A percentile compares a stretch with the other conserved stretches of the same genome.
These are phyloP conservation scores for Protomyctophum bolini DNA, from an alignment of 2,113 vertebrate genomes.

Conservation along the genomic window DNA sequence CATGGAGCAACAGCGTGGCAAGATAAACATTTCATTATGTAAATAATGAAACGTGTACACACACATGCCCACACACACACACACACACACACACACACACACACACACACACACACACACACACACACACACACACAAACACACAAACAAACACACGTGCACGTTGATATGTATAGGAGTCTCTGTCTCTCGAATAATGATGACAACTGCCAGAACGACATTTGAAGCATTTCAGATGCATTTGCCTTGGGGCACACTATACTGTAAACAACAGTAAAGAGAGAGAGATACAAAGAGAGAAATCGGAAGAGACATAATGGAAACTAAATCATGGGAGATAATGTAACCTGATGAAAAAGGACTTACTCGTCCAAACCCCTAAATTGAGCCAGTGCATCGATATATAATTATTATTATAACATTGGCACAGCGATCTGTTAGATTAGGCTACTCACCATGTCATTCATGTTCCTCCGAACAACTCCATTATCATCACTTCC, in stretches of 20 bases:
- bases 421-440: too few relatives aligned
- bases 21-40: not conserved
- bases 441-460: too few relatives aligned
- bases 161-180: constrained; percentile 18
- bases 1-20: not conserved
- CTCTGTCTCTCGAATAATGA: constrained; percentile 11
- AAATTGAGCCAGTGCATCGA: too few relatives aligned
- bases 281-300: constrained; percentile 23
- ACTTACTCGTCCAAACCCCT: not conserved
- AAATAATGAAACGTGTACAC: not conserved
- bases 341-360: constrained; percentile 7
- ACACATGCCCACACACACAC: not conserved
- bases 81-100: constrained; percentile 1
- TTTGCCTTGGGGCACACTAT: constrained; percentile 29
- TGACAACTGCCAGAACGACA: constrained; percentile 13
- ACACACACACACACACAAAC: too few relatives aligned
- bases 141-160: too few relatives aligned
- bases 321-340: not conserved
- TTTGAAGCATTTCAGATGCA: constrained; percentile 21
- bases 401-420: too few relatives aligned
- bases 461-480: too few relatives aligned
- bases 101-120: not conserved
- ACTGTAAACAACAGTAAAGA: constrained; percentile 14
- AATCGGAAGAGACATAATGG: constrained; percentile 3
- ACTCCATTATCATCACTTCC: too few relatives aligned